These are phyloP conservation scores for Acanthurus lineatus DNA, from an alignment of 2,797 vertebrate genomes.

Conservation along the genomic window DNA sequence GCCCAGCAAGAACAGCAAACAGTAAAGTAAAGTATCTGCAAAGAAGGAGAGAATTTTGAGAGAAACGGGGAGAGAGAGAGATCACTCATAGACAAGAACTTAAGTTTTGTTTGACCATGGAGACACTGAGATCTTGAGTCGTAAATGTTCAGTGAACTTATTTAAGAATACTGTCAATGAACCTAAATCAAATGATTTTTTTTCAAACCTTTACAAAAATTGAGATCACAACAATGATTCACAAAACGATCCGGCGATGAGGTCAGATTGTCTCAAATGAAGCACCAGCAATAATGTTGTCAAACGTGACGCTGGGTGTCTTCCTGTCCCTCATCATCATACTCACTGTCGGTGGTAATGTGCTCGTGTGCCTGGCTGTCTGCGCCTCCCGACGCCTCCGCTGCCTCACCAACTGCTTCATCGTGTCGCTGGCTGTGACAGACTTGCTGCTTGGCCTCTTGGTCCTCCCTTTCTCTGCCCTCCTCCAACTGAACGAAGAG, in stretches of 20 bases:
- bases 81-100: slow-evolving; percentile 1
- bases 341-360: slow-evolving; percentile 92
- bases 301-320: slow-evolving; percentile 81
- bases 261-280: slow-evolving; percentile 72
- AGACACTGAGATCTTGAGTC: neutral
- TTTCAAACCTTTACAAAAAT: slow-evolving; percentile 5
- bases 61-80: neutral
- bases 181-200: neutral
- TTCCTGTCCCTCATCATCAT: slow-evolving; percentile 87
- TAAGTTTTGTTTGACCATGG: slow-evolving; percentile 6
- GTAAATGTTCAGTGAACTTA: neutral
- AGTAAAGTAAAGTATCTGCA: neutral
- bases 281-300: slow-evolving; percentile 74
- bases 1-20: slow-evolving; percentile 3
- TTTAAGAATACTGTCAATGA: slow-evolving; percentile 3
- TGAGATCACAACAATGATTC: slow-evolving; percentile 15
- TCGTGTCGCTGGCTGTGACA: slow-evolving; percentile 95
- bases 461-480: slow-evolving; percentile 96
- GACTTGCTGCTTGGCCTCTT: slow-evolving; percentile 95
- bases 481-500: slow-evolving; percentile 90
- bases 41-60: neutral
- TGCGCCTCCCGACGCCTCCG: slow-evolving; percentile 90
- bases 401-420: slow-evolving; percentile 96
- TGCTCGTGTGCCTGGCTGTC: slow-evolving; percentile 94
- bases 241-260: slow-evolving; percentile 22